Percentiles rank a stretch among this genome's conserved stretches.
These are phyloP conservation scores for Harmothoe impar DNA, from an alignment of 2,888 invertebrate species.

Conservation along the genomic window DNA sequence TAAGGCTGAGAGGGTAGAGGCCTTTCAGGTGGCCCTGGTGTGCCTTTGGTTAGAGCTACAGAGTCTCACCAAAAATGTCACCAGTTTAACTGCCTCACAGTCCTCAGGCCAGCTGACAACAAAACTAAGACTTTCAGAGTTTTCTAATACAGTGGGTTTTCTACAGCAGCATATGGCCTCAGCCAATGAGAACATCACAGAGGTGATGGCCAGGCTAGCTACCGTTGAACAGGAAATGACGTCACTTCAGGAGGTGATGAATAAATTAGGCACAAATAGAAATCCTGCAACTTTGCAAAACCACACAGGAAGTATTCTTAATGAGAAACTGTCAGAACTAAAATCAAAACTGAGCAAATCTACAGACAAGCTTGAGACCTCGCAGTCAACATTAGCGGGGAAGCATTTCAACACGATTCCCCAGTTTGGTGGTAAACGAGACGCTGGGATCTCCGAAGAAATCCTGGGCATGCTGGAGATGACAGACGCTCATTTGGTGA, in stretches of 20 bases:
- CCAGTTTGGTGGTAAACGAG: neutral
- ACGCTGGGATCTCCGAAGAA: neutral
- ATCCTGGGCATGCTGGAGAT: constrained; percentile 23
- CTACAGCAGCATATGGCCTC: neutral
- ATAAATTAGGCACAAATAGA: neutral
- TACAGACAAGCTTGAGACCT: neutral
- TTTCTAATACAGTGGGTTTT: neutral
- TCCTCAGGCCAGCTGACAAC: neutral
- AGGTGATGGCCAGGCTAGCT: neutral
- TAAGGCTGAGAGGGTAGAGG: neutral
- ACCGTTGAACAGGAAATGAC: neutral
- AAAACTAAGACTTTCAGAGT: neutral
- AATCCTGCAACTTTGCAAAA: neutral
- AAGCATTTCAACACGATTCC: constrained; percentile 10
- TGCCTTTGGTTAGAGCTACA: constrained; percentile 34
- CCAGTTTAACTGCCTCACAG: neutral
- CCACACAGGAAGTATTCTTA: neutral
- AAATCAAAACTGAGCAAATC: neutral
- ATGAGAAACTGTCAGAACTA: neutral
- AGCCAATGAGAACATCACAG: constrained; percentile 7
- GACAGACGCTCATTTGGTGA: constrained; percentile 33
- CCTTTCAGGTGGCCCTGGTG: constrained; percentile 4
- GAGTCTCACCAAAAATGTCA: neutral
- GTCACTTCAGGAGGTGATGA: neutral
- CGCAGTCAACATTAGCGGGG: neutral